These are phyloP conservation scores for Caenorhabditis sp. DNA, from an alignment of 2,888 invertebrate genomes.

Conservation along the genomic window DNA sequence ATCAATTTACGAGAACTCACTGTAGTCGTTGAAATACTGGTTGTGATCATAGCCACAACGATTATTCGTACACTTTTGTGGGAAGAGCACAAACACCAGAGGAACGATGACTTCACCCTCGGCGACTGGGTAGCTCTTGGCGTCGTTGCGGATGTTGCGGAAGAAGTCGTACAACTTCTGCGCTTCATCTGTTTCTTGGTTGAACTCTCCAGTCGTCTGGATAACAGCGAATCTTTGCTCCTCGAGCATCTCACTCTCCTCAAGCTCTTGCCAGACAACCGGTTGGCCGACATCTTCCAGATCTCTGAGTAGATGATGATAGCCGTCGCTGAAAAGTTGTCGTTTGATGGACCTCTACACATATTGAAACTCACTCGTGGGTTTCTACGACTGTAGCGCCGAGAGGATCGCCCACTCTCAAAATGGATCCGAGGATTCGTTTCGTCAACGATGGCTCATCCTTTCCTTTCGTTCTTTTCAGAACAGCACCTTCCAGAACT, in stretches of 20 bases:
- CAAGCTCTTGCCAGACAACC: neutral
- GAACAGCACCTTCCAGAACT: neutral
- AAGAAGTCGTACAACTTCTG: neutral
- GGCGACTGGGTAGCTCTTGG: neutral
- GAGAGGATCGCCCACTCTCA: neutral
- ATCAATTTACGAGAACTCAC: slow-evolving; percentile 1
- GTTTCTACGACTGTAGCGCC: neutral
- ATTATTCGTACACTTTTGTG: neutral
- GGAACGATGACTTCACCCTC: slow-evolving; percentile 21
- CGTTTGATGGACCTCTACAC: too few species aligned
- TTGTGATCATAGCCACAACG: neutral
- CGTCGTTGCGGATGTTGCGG: neutral
- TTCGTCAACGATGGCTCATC: neutral
- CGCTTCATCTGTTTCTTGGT: neutral
- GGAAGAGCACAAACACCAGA: slow-evolving; percentile 16
- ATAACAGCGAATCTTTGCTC: too few species aligned
- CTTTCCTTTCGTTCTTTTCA: too few species aligned
- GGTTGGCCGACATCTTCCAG: slow-evolving; percentile 5
- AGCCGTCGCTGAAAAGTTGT: neutral
- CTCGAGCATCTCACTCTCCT: too few species aligned
- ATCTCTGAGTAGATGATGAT: slow-evolving; percentile 2
- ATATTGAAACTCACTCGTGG: neutral
- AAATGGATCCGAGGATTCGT: slow-evolving; percentile 20
- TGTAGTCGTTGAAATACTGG: slow-evolving; percentile 7
- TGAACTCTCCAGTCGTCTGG: neutral